A percentile compares a stretch with the other conserved stretches of the same genome.
phyloP scores from a whole-genome alignment of 1,140 invertebrate genomes.

The Mesaphorura yosii region DNA sequence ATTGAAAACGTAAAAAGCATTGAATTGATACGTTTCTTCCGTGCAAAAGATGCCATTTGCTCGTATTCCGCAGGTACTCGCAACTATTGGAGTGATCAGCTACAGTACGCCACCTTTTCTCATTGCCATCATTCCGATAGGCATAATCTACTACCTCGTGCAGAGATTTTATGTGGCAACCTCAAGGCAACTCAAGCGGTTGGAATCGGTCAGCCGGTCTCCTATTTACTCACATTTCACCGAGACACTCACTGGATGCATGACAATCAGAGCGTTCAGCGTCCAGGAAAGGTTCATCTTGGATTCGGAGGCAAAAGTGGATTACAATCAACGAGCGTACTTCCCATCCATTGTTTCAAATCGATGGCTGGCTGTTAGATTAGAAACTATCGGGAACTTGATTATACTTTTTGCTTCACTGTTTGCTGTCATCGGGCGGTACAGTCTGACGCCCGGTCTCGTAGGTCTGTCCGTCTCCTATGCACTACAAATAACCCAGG shows the following conservation, averaged over 20 bases:
- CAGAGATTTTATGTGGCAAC: constrained; percentile 49
- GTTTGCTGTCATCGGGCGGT: constrained; percentile 40
- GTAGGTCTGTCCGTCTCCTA: constrained; percentile 46
- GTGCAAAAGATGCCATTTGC: constrained; percentile 9
- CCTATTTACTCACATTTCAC: constrained; percentile 55
- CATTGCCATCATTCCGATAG: constrained; percentile 43
- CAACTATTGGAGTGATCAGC: constrained; percentile 43
- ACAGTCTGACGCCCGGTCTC: constrained; percentile 38
- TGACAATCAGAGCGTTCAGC: constrained; percentile 31
- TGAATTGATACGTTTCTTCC: constrained; percentile 3
- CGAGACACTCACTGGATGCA: constrained; percentile 40
- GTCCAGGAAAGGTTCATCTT: constrained; percentile 29
- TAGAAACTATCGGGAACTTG: constrained; percentile 41
- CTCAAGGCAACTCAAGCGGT: constrained; percentile 48
- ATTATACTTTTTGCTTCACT: constrained; percentile 40
- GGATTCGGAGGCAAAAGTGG: constrained; percentile 35
- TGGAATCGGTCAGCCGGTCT: constrained; percentile 49
- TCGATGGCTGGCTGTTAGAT: constrained; percentile 45
- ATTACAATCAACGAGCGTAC: constrained; percentile 36
- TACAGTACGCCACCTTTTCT: constrained; percentile 45
- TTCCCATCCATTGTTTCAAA: constrained; percentile 36
- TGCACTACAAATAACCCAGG: constrained; percentile 64
- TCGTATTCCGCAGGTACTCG: constrained; percentile 35
- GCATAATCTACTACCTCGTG: constrained; percentile 44
- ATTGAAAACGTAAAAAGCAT: not conserved